Conservation (phyloP, 2,888 invertebrate species). For the Amaurobius ferox region DNA sequence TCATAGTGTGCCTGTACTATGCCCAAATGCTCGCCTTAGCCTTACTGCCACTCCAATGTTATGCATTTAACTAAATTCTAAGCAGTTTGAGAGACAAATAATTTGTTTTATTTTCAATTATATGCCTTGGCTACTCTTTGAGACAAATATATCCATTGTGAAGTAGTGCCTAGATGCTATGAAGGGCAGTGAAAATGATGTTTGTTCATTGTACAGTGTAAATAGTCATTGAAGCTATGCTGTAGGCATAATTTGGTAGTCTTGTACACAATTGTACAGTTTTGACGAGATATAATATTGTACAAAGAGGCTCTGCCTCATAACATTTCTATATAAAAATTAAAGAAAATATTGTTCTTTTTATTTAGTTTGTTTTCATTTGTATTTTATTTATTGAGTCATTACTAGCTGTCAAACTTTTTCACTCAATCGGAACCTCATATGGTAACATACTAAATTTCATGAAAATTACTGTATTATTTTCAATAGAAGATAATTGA, state of each 20-base stretch:
- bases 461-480: no score
- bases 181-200: slow-evolving; percentile 41
- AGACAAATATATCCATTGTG: slow-evolving; percentile 12
- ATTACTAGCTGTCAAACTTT: no score
- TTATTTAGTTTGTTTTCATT: not conserved
- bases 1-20: not conserved
- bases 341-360: slow-evolving; percentile 38
- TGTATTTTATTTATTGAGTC: no score
- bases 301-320: slow-evolving; percentile 64
- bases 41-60: slow-evolving; percentile 17
- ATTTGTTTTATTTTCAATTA: not conserved
- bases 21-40: slow-evolving; percentile 25
- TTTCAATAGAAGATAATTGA: no score
- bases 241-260: slow-evolving; percentile 65
- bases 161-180: slow-evolving; percentile 44
- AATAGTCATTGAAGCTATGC: slow-evolving; percentile 63
- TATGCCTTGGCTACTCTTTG: not conserved
- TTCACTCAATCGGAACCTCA: no score
- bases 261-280: slow-evolving; percentile 62
- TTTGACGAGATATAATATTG: slow-evolving; percentile 68
- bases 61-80: slow-evolving; percentile 13
- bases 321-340: slow-evolving; percentile 67
- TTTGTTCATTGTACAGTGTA: slow-evolving; percentile 55
- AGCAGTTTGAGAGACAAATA: not conserved
- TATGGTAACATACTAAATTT: no score